Base-by-base conservation (phyloP, 2,113 vertebrate genomes). In the Podarcis muralis region DNA sequence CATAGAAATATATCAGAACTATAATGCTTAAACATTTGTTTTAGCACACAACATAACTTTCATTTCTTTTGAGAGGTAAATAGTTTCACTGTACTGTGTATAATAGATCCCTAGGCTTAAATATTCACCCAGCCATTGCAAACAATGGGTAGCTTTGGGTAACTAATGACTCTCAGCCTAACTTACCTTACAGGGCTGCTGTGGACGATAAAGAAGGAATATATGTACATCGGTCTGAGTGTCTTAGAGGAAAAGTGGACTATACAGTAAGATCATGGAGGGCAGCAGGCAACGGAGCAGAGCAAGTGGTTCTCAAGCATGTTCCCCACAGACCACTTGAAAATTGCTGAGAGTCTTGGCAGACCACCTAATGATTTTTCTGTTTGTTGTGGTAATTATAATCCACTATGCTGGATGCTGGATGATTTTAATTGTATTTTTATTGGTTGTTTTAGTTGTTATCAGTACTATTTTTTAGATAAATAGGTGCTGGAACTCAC, bases 51-150 rank as follows among this genome's bases (percentile, higher is more conserved):
- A 71, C 37, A 43, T 75, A 62, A 2, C 59, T 88, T 86, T 48
- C 48, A 78, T 90, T 88, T 91, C 90, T 85, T 16, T 68, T 92
- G 91, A 81, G 32, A 93, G 93, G 13, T 79, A 83, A 95, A 88
- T 87, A 84, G 94, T 35, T 93, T 94, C 94, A 80, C 93, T 89
- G 84, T 15, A 59, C 18, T 22, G 6, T 22, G 8, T 81, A 59
- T 8, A 78, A 27, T 77, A 12, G 22, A 43, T 4, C 4, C 6
- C 37, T 37, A 77, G 9, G 4, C 43, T 40, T 77, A 48, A 27
- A 32, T 25, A 13, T 9, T 66, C 27, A 30, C 76, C 4, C 32
- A 82, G 80, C 27, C 81, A 37, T 66, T 12, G 48, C 48, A 53
- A 48, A 53, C 77, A 77, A 9, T 77, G 7, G 30, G 75, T 53